These are phyloP conservation scores for Danio jaintianensis DNA, from an alignment of 2,797 vertebrate species.

Conservation along the genomic window DNA sequence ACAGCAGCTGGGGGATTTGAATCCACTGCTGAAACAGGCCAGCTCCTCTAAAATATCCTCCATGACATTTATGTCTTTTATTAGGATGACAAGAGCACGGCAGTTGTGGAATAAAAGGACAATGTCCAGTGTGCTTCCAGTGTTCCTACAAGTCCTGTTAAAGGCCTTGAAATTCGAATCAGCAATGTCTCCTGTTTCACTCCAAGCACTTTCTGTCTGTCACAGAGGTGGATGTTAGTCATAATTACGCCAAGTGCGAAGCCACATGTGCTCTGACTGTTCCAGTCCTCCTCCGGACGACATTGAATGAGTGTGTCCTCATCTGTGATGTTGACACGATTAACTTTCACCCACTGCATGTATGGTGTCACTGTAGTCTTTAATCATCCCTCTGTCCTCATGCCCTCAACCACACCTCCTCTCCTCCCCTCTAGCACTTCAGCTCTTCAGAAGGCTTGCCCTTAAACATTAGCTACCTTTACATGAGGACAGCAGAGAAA, in stretches of 20 bases:
- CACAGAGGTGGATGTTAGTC: slow-evolving; percentile 20
- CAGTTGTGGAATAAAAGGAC: slow-evolving; percentile 18
- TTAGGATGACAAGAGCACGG: background rate
- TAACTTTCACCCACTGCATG: slow-evolving; percentile 65
- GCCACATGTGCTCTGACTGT: slow-evolving; percentile 47
- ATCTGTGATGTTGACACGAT: slow-evolving; percentile 64
- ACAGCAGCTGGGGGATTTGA: slow-evolving; percentile 27
- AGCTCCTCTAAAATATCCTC: slow-evolving; percentile 15
- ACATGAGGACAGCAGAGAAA: slow-evolving; percentile 23
- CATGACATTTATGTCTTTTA: slow-evolving; percentile 27
- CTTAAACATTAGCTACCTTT: slow-evolving; percentile 53
- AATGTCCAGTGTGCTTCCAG: slow-evolving; percentile 19
- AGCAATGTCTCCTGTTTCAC: slow-evolving; percentile 28
- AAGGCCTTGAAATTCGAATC: slow-evolving; percentile 40
- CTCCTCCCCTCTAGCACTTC: slow-evolving; percentile 33
- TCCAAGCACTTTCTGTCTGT: slow-evolving; percentile 44
- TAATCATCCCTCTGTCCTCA: slow-evolving; percentile 58
- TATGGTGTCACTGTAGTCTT: slow-evolving; percentile 54
- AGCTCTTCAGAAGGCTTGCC: slow-evolving; percentile 50
- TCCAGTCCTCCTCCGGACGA: slow-evolving; percentile 52
- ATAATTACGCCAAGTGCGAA: slow-evolving; percentile 45
- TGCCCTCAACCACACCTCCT: slow-evolving; percentile 39
- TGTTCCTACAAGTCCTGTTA: slow-evolving; percentile 17
- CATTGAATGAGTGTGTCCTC: slow-evolving; percentile 63
- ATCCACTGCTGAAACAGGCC: slow-evolving; percentile 6